A percentile compares a stretch with the other conserved stretches of the same genome.
phyloP scores from a whole-genome alignment of 2,797 vertebrate species.

The Siniperca scherzeri region DNA sequence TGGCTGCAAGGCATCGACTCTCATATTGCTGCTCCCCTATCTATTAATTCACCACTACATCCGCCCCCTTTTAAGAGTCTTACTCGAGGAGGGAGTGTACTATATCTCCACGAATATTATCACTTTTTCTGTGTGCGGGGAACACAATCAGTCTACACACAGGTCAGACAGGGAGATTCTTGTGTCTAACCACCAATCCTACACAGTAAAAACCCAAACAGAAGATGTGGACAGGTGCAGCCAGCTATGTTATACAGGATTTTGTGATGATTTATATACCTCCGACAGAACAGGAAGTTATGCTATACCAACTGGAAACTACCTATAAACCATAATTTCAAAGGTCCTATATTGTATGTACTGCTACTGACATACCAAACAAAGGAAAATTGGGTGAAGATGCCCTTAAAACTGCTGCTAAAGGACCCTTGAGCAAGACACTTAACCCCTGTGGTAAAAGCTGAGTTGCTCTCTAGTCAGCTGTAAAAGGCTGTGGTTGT shows the following conservation, averaged over 20 bases:
- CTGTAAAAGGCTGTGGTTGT: neutral
- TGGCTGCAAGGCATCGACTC: conserved; percentile 28
- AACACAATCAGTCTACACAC: neutral
- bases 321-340: conserved; percentile 11
- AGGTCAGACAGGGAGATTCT: conserved; percentile 25
- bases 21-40: conserved; percentile 25
- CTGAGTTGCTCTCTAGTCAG: neutral
- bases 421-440: conserved; percentile 1
- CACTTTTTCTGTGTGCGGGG: conserved; percentile 8
- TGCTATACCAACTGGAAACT: conserved; percentile 26
- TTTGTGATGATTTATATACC: conserved; percentile 35
- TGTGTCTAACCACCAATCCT: neutral
- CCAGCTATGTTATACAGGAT: conserved; percentile 21
- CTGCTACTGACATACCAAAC: neutral
- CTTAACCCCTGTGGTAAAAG: neutral
- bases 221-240: conserved; percentile 50
- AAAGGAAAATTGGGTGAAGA: conserved; percentile 18
- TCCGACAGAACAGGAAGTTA: conserved; percentile 15
- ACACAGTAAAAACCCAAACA: conserved; percentile 1
- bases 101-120: conserved; percentile 16
- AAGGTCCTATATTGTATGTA: neutral
- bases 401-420: neutral
- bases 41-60: conserved; percentile 36
- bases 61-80: neutral
- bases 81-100: neutral